Base-by-base conservation (phyloP, 2,797 vertebrate genomes). In the Enteromius anoplus region DNA sequence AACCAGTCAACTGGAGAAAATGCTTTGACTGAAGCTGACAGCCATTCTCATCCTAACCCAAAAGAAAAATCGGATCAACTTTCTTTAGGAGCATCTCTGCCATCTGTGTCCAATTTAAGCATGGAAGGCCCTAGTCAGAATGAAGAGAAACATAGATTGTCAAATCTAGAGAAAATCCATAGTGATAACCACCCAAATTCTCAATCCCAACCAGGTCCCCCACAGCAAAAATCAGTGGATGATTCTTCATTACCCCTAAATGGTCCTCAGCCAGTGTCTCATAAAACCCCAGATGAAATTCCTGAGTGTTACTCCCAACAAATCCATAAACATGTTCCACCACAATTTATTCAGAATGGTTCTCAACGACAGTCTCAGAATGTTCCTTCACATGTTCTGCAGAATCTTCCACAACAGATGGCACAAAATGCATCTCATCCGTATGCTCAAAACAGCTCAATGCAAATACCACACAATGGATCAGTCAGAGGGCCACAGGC, bases 1-100 rank as follows among this genome's bases (percentile, higher is more conserved):
- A 72, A 88, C 77, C 90, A 87, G 70, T 78, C 84, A 15, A 75
- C 85, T n/a, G 71, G 87, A n/a, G 89, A 90, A 51, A 89, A 85
- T 75, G 85, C 85, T 73, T 78, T 82, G 2, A 21, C 70, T 60
- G 75, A 87, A 49, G 84, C 89, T 58, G 89, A 91, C 45, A 86
- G 81, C 3, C 75, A n/a, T 5, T 82, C 91, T 34, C 62, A 76
- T 47, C 58, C 70, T 12, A 90, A 85, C 82, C 85, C 89, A 45
- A 45, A 82, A 34, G 85, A 87, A 83, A 84, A 77, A 29, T 84
- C 85, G 62, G 79, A 73, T n/a, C 84, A 79, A 42, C 77, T 84
- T 58, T 23, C 19, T 9, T 45, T 49, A 51, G 62, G 10, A 47
- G 65, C 87, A 42, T 40, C 62, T 32, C n/a, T 29, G 21, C 17